A percentile compares a stretch with the other conserved stretches of the same genome.
These are phyloP conservation scores for Dendrolimus pini DNA, from an alignment of 2,888 invertebrate genomes.

Conservation along the genomic window DNA sequence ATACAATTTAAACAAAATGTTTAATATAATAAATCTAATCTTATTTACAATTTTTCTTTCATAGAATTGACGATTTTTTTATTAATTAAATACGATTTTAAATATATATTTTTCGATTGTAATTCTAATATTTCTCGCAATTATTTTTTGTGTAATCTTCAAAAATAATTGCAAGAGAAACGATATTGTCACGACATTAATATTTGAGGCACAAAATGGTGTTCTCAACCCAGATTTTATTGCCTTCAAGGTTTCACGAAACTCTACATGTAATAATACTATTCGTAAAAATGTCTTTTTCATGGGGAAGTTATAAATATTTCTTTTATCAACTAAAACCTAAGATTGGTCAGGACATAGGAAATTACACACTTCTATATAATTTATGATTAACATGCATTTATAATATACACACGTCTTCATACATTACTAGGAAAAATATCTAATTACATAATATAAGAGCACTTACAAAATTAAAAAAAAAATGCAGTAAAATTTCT, in stretches of 20 bases:
- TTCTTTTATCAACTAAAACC: slow-evolving; percentile 57
- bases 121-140: slow-evolving; percentile 5
- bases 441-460: slow-evolving; percentile 9
- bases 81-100: slow-evolving; percentile 36
- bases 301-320: slow-evolving; percentile 65
- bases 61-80: slow-evolving; percentile 65
- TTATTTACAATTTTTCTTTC: slow-evolving; percentile 66
- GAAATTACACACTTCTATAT: slow-evolving; percentile 57
- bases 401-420: slow-evolving; percentile 1
- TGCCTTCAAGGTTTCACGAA: slow-evolving; percentile 63
- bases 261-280: slow-evolving; percentile 73
- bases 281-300: slow-evolving; percentile 77
- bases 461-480: no score
- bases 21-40: slow-evolving; percentile 50
- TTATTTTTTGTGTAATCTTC: slow-evolving; percentile 6
- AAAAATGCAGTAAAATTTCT: no score
- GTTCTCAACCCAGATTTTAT: slow-evolving; percentile 67
- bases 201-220: slow-evolving; percentile 65
- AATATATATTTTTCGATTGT: slow-evolving; percentile 45
- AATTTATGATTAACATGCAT: slow-evolving; percentile 27
- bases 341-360: slow-evolving; percentile 72
- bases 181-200: slow-evolving; percentile 59
- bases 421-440: slow-evolving; percentile 31
- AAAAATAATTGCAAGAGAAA: slow-evolving; percentile 18
- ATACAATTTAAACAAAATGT: slow-evolving; percentile 49